phyloP scores from a whole-genome alignment of 2,113 vertebrate species.

The Pagrus major region DNA sequence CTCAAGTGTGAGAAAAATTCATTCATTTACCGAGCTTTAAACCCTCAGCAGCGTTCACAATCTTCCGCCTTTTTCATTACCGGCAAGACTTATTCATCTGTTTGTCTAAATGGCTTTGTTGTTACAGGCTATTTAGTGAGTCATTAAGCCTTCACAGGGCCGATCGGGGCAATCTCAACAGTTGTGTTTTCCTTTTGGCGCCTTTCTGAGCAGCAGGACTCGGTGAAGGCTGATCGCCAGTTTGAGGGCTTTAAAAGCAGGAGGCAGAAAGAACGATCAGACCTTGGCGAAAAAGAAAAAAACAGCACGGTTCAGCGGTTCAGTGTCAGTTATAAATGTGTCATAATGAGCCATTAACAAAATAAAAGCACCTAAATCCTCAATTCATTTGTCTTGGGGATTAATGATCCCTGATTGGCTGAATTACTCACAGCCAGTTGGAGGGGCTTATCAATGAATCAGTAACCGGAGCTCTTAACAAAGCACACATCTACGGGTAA shows the following conservation, averaged over 20 bases:
- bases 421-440: constrained; percentile 73
- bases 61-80: constrained; percentile 46
- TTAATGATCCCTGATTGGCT: constrained; percentile 74
- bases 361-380: constrained; percentile 56
- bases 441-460: constrained; percentile 77
- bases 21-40: constrained; percentile 3
- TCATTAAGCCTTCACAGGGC: constrained; percentile 59
- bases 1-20: constrained; percentile 17
- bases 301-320: constrained; percentile 25
- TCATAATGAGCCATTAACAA: constrained; percentile 60
- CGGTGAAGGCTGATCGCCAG: constrained; percentile 4
- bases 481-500: constrained; percentile 73
- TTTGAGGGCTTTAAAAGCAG: constrained; percentile 24
- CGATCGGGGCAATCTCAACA: constrained; percentile 58
- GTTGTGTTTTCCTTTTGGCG: constrained; percentile 44
- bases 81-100: constrained; percentile 59
- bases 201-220: constrained; percentile 39
- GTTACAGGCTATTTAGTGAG: constrained; percentile 60
- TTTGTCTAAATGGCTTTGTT: constrained; percentile 49
- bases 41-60: neutral
- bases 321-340: constrained; percentile 39
- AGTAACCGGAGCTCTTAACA: constrained; percentile 70
- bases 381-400: constrained; percentile 68
- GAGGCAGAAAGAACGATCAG: constrained; percentile 19
- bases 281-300: neutral